Conservation (phyloP, 2,113 vertebrate genomes). For the Pollimyrus isidori region DNA sequence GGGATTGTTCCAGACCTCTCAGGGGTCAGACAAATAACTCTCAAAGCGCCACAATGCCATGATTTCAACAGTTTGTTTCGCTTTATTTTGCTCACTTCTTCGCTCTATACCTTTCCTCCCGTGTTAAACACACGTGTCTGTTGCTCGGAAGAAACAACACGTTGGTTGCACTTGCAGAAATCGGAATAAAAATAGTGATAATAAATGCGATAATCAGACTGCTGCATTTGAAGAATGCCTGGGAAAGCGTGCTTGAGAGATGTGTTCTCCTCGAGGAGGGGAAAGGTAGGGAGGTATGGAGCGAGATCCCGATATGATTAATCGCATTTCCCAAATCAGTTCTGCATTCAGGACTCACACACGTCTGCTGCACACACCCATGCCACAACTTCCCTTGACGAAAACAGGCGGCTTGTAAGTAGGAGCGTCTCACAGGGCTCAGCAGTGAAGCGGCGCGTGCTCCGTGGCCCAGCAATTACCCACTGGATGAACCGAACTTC, state of each 20-base stretch:
- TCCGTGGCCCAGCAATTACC: not conserved
- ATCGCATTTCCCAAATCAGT: slow-evolving; percentile 49
- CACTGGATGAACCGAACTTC: not conserved
- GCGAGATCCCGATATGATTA: slow-evolving; percentile 38
- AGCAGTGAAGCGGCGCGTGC: not conserved
- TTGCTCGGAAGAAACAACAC: not conserved
- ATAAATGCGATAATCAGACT: slow-evolving; percentile 21
- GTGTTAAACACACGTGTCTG: slow-evolving; percentile 24
- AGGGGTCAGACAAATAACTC: slow-evolving; percentile 4
- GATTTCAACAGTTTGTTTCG: not conserved
- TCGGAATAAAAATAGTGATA: slow-evolving; percentile 13
- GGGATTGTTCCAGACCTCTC: not conserved
- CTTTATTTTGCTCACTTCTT: not conserved
- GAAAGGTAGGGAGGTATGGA: slow-evolving; percentile 44
- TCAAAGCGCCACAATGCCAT: not conserved
- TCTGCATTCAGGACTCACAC: slow-evolving; percentile 44
- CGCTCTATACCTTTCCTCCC: not conserved
- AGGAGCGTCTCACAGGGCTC: not conserved
- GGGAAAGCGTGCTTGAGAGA: slow-evolving; percentile 14
- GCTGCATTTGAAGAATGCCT: not conserved
- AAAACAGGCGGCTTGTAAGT: not conserved
- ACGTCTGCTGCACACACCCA: not conserved
- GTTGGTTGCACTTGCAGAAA: not conserved
- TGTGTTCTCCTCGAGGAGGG: slow-evolving; percentile 21
- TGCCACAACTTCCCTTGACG: not conserved